Percentiles rank a stretch among this genome's conserved stretches.
Evolutionary conservation across 1,140 invertebrate genomes (phyloP).

Genomic region (Nautilus pompilius): DNA sequence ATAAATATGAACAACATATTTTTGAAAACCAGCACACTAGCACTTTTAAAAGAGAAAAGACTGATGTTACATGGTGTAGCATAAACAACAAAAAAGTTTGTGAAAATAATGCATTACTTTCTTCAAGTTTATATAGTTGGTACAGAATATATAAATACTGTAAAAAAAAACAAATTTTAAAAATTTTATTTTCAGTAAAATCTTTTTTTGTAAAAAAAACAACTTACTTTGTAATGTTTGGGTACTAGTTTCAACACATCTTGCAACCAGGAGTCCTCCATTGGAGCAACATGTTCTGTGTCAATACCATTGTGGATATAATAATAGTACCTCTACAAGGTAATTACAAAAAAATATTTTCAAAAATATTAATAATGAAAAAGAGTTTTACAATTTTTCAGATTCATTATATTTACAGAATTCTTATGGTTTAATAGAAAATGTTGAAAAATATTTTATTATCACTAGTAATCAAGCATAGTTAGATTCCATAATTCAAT

Average conservation of each 20-base stretch:
- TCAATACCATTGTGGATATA: constrained; percentile 86
- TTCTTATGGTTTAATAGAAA: not conserved
- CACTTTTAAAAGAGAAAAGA: no score
- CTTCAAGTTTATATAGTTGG: no score
- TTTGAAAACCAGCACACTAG: no score
- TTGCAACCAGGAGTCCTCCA: constrained; percentile 62
- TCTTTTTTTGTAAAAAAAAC: no score
- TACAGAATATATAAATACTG: no score
- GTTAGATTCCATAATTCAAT: not conserved
- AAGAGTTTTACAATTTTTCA: not conserved
- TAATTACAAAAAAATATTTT: not conserved
- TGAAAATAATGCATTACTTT: no score
- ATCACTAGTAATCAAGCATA: not conserved
- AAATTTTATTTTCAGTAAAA: not conserved
- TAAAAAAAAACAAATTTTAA: constrained; percentile 2
- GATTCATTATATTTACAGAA: not conserved
- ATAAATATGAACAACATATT: no score
- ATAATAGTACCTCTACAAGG: constrained; percentile 72
- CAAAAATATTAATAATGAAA: not conserved
- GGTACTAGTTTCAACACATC: constrained; percentile 58
- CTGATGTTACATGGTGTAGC: no score
- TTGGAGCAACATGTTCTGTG: constrained; percentile 77
- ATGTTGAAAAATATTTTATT: not conserved
- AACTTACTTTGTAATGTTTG: constrained; percentile 43
- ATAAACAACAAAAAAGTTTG: no score